A percentile compares a stretch with the other conserved stretches of the same genome.
These are phyloP conservation scores for Chloropsis cyanopogon DNA, from an alignment of 2,113 vertebrate genomes.

Conservation along the genomic window DNA sequence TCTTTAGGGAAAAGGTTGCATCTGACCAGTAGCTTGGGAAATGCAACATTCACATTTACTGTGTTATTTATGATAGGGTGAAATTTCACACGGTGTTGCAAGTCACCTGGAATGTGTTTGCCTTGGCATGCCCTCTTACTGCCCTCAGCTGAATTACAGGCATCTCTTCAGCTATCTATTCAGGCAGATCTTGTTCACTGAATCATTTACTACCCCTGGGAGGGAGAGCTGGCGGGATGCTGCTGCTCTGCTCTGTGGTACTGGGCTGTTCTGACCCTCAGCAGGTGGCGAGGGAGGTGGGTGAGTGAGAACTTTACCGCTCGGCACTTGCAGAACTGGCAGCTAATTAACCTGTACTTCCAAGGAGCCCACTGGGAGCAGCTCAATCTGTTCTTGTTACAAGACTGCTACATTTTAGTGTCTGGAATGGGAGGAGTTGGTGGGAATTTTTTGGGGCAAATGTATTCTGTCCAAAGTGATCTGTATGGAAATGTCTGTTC, in stretches of 20 bases:
- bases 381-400: not conserved
- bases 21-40: not conserved
- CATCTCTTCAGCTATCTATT: not conserved
- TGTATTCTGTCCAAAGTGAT: not conserved
- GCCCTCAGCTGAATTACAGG: not conserved
- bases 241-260: not conserved
- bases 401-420: not conserved
- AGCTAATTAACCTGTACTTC: not conserved
- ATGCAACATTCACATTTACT: not conserved
- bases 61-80: conserved; percentile 10
- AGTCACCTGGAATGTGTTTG: conserved; percentile 43
- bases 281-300: rapidly evolving
- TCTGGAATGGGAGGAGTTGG: not conserved
- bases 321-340: not conserved
- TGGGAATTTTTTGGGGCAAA: not conserved
- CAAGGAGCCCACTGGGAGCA: not conserved
- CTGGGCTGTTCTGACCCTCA: rapidly evolving
- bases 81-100: conserved; percentile 39
- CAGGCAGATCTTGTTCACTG: not conserved
- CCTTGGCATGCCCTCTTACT: conserved; percentile 1
- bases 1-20: not conserved
- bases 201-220: not conserved
- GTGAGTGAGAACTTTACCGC: rapidly evolving
- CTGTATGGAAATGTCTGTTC: not conserved
- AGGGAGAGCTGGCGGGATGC: not conserved